Percentiles rank a stretch among this genome's conserved stretches.
Evolutionary conservation across 2,113 vertebrate species (phyloP).

Genomic region (Craseonycteris thonglongyai): DNA sequence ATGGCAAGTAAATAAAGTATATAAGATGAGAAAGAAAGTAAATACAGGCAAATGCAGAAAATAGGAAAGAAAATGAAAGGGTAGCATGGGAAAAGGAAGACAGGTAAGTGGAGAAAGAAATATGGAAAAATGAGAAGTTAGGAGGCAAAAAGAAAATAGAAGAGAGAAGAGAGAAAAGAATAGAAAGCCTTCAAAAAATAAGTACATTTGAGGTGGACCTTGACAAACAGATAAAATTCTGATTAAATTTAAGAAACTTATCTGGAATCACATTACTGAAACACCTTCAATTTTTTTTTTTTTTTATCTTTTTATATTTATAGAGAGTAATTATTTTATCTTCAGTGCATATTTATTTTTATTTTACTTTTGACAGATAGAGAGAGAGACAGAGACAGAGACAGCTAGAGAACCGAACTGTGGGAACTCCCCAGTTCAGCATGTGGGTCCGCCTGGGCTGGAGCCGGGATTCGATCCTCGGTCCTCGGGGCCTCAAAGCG

Average conservation of each 20-base stretch:
- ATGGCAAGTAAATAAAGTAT: neutral
- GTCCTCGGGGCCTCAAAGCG: too few species aligned
- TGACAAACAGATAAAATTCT: neutral
- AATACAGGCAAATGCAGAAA: neutral
- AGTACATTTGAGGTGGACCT: neutral
- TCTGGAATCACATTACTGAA: neutral
- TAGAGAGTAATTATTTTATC: too few species aligned
- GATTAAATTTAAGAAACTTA: neutral
- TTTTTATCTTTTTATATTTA: too few species aligned
- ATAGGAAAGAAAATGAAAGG: neutral
- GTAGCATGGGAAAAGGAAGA: neutral
- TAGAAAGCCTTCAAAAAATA: neutral
- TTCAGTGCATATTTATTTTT: too few species aligned
- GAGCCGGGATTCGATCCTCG: too few species aligned
- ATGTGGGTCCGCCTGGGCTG: too few species aligned
- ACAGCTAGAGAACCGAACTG: too few species aligned
- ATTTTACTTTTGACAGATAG: too few species aligned
- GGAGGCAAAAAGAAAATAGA: neutral
- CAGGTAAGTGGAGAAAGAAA: neutral
- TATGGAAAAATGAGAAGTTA: neutral
- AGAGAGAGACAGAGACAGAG: too few species aligned
- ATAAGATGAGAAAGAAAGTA: neutral
- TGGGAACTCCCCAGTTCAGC: too few species aligned
- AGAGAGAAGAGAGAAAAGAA: neutral
- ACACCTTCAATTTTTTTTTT: neutral